These are phyloP conservation scores for Phyllostomus discolor DNA, from an alignment of 2,113 vertebrate species.

Conservation along the genomic window DNA sequence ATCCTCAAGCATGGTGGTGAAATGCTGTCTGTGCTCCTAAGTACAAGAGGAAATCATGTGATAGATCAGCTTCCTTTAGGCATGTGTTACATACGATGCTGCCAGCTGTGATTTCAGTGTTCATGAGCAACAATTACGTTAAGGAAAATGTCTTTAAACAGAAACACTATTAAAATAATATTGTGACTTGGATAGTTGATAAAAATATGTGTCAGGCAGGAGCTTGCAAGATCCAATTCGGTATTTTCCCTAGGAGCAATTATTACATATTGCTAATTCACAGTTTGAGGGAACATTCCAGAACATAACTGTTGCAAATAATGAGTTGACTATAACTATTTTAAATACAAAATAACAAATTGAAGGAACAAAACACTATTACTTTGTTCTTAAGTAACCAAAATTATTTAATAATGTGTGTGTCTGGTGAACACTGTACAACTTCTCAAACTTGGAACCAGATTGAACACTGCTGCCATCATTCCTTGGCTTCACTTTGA, in stretches of 20 bases:
- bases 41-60: neutral
- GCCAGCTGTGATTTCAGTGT: neutral
- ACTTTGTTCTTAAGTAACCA: neutral
- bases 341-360: neutral
- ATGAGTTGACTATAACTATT: neutral
- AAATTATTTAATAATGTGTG: neutral
- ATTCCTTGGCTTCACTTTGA: neutral
- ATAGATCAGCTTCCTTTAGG: neutral
- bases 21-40: neutral
- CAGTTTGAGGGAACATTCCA: neutral
- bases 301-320: neutral
- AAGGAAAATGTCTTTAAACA: neutral
- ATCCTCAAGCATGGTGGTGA: neutral
- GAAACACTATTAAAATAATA: neutral
- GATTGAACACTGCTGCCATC: neutral
- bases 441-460: neutral
- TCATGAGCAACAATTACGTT: too few relatives aligned
- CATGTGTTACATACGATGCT: fast-evolving
- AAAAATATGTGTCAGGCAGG: neutral
- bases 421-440: neutral
- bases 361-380: neutral
- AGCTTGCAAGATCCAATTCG: neutral
- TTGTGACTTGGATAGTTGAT: neutral
- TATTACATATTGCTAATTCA: neutral
- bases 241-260: neutral